A percentile compares a stretch with the other conserved stretches of the same genome.
phyloP scores from a whole-genome alignment of 2,888 invertebrate genomes.

The Rhogogaster chlorosoma region DNA sequence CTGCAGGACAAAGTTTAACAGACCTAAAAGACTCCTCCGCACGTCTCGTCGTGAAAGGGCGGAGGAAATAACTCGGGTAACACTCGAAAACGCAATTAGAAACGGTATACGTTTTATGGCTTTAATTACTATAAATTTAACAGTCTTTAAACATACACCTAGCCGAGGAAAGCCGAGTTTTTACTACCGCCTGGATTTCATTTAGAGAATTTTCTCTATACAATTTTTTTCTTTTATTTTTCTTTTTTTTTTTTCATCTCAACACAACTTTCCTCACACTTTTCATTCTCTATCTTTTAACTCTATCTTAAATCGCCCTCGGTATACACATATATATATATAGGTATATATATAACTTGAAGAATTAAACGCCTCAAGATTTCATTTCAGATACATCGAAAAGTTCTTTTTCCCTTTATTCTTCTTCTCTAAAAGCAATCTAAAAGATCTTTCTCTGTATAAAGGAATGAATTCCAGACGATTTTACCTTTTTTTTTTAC shows the following conservation, averaged over 20 bases:
- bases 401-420: not conserved
- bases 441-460: not conserved
- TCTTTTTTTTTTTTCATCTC: no score
- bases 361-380: slow-evolving; percentile 28
- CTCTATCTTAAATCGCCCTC: not conserved
- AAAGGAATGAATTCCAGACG: not conserved
- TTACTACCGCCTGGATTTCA: not conserved
- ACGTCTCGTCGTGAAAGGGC: not conserved
- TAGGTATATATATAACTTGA: not conserved
- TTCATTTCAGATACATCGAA: slow-evolving; percentile 33
- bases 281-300: not conserved
- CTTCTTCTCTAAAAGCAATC: not conserved
- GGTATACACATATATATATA: not conserved
- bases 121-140: slow-evolving; percentile 40
- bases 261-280: not conserved
- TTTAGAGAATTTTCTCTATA: not conserved
- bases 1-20: slow-evolving; percentile 3
- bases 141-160: not conserved
- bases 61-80: not conserved
- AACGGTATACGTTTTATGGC: slow-evolving; percentile 14
- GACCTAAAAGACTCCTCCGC: not conserved
- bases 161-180: not conserved
- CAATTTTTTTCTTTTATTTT: not conserved
- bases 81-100: slow-evolving; percentile 28
- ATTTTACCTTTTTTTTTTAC: not conserved